Evolutionary conservation across 2,113 vertebrate species (phyloP).

Genomic region (Microcebus murinus): DNA sequence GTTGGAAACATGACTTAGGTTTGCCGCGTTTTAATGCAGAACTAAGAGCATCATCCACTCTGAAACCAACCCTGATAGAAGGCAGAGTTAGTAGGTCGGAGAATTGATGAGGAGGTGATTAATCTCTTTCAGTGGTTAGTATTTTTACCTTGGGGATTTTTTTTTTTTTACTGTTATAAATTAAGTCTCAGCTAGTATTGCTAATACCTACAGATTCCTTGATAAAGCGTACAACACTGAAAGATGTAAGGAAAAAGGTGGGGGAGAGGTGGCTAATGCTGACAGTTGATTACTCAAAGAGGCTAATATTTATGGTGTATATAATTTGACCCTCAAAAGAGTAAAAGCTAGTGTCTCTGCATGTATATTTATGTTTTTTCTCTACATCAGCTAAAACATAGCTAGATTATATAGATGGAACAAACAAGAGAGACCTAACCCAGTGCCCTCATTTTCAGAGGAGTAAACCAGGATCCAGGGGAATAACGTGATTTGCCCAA

Average conservation of each 20-base stretch:
- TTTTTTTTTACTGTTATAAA: neutral
- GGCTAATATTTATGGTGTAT: neutral
- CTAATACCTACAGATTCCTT: neutral
- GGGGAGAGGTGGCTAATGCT: neutral
- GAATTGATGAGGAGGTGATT: neutral
- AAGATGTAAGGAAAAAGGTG: neutral
- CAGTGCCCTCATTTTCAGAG: slow-evolving; percentile 28
- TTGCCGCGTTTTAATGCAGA: neutral
- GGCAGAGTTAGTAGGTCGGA: neutral
- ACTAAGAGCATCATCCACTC: neutral
- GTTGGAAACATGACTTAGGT: neutral
- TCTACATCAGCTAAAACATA: neutral
- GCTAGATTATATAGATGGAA: neutral
- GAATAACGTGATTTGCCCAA: neutral
- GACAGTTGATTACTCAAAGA: neutral
- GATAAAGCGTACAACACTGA: neutral
- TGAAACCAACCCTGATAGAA: neutral
- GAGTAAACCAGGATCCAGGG: neutral
- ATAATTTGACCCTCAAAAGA: neutral
- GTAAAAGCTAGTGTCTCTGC: neutral
- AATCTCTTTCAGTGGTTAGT: neutral
- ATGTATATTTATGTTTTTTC: neutral
- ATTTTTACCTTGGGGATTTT: neutral
- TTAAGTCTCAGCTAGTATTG: neutral
- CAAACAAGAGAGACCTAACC: slow-evolving; percentile 29